A percentile compares a stretch with the other conserved stretches of the same genome.
Evolutionary conservation across 2,797 vertebrate genomes (phyloP).

Genomic region (Catamblyrhynchus diadema): DNA sequence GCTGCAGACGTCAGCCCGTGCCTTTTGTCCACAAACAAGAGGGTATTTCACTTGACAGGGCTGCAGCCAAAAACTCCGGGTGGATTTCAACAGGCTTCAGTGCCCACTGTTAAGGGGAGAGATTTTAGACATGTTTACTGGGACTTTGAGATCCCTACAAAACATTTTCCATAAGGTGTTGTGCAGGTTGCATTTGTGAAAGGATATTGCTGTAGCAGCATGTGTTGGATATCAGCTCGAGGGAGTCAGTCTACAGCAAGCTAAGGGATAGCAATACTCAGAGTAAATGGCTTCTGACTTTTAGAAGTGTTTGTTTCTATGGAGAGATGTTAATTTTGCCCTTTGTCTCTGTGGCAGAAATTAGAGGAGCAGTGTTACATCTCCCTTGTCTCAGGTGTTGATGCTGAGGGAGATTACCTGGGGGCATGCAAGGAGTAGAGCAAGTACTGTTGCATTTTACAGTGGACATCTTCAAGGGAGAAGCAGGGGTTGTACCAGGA

Average conservation of each 20-base stretch:
- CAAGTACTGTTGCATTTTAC: neutral
- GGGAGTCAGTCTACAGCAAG: neutral
- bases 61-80: neutral
- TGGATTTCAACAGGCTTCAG: neutral
- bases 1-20: neutral
- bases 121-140: neutral
- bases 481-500: neutral
- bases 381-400: neutral
- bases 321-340: neutral
- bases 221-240: neutral
- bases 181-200: neutral
- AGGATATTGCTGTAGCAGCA: neutral
- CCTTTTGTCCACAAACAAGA: neutral
- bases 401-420: neutral
- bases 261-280: neutral
- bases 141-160: neutral
- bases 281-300: neutral
- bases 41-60: neutral
- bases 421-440: neutral
- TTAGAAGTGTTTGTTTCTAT: neutral
- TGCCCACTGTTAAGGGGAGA: neutral
- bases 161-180: rapidly evolving
- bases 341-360: neutral
- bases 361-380: neutral
- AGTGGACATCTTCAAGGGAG: neutral